These are phyloP conservation scores for Chelon auratus DNA, from an alignment of 2,797 vertebrate species.

Conservation along the genomic window DNA sequence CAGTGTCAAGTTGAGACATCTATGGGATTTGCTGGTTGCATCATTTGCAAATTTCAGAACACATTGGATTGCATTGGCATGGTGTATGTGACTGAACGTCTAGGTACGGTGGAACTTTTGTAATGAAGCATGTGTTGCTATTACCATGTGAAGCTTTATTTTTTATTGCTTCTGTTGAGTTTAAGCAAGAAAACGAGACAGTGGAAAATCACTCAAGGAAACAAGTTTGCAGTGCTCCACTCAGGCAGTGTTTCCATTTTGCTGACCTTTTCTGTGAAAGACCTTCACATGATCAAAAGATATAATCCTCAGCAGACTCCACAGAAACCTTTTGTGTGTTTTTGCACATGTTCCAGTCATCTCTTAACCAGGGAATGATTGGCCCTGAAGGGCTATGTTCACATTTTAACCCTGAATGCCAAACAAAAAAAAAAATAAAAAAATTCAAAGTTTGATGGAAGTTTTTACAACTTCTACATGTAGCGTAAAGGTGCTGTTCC, in stretches of 20 bases:
- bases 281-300: conserved; percentile 35
- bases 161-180: conserved; percentile 17
- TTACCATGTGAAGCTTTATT: background rate
- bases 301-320: conserved; percentile 40
- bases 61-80: conserved; percentile 15
- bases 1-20: conserved; percentile 66
- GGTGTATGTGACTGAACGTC: conserved; percentile 31
- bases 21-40: conserved; percentile 58
- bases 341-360: conserved; percentile 31
- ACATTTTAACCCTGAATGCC: conserved; percentile 42
- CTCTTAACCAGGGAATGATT: conserved; percentile 35
- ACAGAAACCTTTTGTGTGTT: conserved; percentile 26
- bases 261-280: conserved; percentile 41
- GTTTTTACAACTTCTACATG: conserved; percentile 29
- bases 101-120: conserved; percentile 10
- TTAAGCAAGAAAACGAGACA: background rate
- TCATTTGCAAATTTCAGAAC: conserved; percentile 56
- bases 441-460: conserved; percentile 35
- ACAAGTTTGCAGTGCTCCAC: conserved; percentile 21
- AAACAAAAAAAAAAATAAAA: conserved; percentile 21
- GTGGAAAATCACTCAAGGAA: background rate
- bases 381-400: conserved; percentile 47
- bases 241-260: conserved; percentile 33
- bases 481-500: background rate
- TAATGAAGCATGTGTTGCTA: conserved; percentile 16